Conservation (phyloP, 2,888 invertebrate genomes). For the Microdon myrmicae region DNA sequence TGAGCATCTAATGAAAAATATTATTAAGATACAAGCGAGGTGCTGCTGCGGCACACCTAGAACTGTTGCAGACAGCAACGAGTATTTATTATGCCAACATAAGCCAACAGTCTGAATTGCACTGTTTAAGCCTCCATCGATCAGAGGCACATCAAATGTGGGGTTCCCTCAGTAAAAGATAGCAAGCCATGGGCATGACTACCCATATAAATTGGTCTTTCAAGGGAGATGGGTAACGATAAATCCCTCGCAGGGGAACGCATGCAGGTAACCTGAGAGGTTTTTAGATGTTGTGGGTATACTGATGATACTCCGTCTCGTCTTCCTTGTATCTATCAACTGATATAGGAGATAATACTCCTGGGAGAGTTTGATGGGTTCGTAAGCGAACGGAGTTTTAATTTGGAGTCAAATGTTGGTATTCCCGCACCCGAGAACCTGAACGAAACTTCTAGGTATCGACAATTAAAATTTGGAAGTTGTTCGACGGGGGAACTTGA, state of each 20-base stretch:
- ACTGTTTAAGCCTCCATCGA: slow-evolving; percentile 22
- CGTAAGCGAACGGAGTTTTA: no score
- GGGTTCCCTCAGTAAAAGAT: slow-evolving; percentile 31
- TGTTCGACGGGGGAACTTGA: slow-evolving; percentile 42
- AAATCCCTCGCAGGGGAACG: slow-evolving; percentile 6
- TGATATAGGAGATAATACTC: no score
- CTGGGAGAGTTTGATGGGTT: no score
- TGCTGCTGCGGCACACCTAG: slow-evolving; percentile 14
- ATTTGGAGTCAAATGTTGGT: no score
- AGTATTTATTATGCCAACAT: slow-evolving; percentile 25
- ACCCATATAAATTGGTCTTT: slow-evolving; percentile 20
- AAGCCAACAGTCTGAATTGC: slow-evolving; percentile 11
- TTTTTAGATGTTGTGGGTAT: no score
- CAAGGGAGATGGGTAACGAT: slow-evolving; percentile 42
- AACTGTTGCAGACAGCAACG: slow-evolving; percentile 2
- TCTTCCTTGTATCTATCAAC: no score
- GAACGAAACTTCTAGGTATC: slow-evolving; percentile 45
- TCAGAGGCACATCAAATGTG: slow-evolving; percentile 25
- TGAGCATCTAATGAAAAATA: no score
- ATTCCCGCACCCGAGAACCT: no score
- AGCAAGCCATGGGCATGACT: slow-evolving; percentile 6
- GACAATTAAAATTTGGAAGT: slow-evolving; percentile 43
- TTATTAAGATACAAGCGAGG: slow-evolving; percentile 14
- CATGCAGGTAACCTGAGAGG: slow-evolving; percentile 1
- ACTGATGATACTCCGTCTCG: no score